Evolutionary conservation across 2,797 vertebrate species (phyloP), one percentile per base, ranked within the genome.

Genomic region (Geotrypetes seraphini): DNA sequence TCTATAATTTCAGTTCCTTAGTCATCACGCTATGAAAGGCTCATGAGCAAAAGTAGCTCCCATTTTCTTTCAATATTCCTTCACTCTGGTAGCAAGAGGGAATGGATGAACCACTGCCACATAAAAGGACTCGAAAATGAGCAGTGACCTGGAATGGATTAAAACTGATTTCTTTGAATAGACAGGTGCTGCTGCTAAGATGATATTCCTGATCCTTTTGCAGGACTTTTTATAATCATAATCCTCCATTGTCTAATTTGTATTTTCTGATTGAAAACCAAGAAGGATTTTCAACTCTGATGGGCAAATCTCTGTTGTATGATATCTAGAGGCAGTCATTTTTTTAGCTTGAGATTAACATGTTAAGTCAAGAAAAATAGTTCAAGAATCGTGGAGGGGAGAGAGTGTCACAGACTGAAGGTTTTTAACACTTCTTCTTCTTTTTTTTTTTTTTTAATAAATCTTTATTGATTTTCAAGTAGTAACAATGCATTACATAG

Each of bases 141-240:
- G 27, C 25, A 45, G 52, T 10, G 7, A 48, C 46, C 19, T 6
- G 8, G 16, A 28, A 15, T 19, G 34, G 47, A 47, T 54, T 37
- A 10, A 45, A 47, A 33, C 8, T 39, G 50, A 39, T 31, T 17
- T 25, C 6, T 5, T 16, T 29, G 23, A 55, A 45, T 23, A 45
- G 28, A 31, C 43, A 31, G 22, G 19, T 23, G 43, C 35, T 31
- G 29, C 23, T 0, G 0, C 27, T 20, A 39, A 26, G 47, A 34
- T 40, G 31, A 31, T 7, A 33, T 49, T 43, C 36, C n/a, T 26
- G 47, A 12, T 2, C 47, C 40, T 38, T 26, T 19, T 37, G 39
- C 32, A 36, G 36, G 47, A 34, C 51, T 34, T n/a, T 27, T 36
- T 39, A 30, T 39, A 65, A 32, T 8, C 10, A n/a, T 11, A 47